A percentile compares a stretch with the other conserved stretches of the same genome.
These are phyloP conservation scores for Diorhabda elongata DNA, from an alignment of 1,140 invertebrate genomes.

Conservation along the genomic window DNA sequence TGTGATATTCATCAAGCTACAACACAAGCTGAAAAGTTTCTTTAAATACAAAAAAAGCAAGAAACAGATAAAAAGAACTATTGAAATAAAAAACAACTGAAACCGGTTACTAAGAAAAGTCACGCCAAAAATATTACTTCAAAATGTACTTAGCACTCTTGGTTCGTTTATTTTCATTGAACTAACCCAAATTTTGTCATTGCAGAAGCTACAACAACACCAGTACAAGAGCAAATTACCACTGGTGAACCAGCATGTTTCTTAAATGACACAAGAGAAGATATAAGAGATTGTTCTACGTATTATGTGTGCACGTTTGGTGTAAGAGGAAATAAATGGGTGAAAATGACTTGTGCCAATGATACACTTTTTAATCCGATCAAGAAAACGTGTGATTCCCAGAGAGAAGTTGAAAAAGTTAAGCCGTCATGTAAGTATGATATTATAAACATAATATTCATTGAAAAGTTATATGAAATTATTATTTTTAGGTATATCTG, in stretches of 20 bases:
- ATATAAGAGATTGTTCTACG: conserved; percentile 55
- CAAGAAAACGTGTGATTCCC: conserved; percentile 59
- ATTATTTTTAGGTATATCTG: too few species aligned
- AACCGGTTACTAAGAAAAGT: too few species aligned
- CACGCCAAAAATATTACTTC: neutral
- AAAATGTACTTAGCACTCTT: neutral
- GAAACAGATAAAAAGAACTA: too few species aligned
- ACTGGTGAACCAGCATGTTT: conserved; percentile 40
- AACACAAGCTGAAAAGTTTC: too few species aligned
- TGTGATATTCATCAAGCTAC: too few species aligned
- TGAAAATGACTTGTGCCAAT: conserved; percentile 57
- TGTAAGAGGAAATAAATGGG: conserved; percentile 40
- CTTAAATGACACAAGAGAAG: conserved; percentile 47
- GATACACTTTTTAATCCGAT: conserved; percentile 60
- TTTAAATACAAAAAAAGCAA: too few species aligned
- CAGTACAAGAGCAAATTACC: neutral
- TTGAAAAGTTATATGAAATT: too few species aligned
- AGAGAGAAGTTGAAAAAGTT: conserved; percentile 55
- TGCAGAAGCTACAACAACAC: neutral
- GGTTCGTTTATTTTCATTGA: too few species aligned
- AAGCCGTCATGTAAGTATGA: conserved; percentile 54
- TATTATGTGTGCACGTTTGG: conserved; percentile 57
- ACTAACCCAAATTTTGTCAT: neutral
- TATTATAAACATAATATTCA: neutral
- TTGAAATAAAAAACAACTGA: too few species aligned